These are phyloP conservation scores for Xiphorhynchus elegans DNA, from an alignment of 2,113 vertebrate genomes.

Conservation along the genomic window DNA sequence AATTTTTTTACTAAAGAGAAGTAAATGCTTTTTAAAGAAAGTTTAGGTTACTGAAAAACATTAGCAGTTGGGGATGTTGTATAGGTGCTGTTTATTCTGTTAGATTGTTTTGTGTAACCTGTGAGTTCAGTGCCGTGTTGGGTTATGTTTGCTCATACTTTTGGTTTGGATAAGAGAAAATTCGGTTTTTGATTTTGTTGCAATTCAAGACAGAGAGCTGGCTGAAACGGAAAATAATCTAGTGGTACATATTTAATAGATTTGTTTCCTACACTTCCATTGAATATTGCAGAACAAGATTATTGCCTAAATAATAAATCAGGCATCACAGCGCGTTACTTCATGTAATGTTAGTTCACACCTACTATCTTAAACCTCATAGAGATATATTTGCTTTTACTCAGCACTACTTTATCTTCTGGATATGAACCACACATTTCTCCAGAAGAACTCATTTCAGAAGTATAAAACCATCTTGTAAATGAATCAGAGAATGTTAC, in stretches of 20 bases:
- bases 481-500: background rate
- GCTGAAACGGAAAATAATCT: background rate
- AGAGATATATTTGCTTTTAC: background rate
- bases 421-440: background rate
- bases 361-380: background rate
- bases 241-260: background rate
- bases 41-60: background rate
- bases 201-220: background rate
- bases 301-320: background rate
- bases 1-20: background rate
- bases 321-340: background rate
- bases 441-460: background rate
- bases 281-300: background rate
- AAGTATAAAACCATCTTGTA: background rate
- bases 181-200: background rate
- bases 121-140: background rate
- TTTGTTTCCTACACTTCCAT: background rate
- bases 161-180: background rate
- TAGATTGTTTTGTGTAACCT: background rate
- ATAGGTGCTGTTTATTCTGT: background rate
- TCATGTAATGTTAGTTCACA: background rate
- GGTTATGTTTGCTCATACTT: background rate
- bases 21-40: background rate
- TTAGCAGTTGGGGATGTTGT: background rate
- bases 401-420: background rate